These are phyloP conservation scores for Euphysa ruthae DNA, from an alignment of 30 jellyfish, hydroid and myxozoan genomes.

Conservation along the genomic window DNA sequence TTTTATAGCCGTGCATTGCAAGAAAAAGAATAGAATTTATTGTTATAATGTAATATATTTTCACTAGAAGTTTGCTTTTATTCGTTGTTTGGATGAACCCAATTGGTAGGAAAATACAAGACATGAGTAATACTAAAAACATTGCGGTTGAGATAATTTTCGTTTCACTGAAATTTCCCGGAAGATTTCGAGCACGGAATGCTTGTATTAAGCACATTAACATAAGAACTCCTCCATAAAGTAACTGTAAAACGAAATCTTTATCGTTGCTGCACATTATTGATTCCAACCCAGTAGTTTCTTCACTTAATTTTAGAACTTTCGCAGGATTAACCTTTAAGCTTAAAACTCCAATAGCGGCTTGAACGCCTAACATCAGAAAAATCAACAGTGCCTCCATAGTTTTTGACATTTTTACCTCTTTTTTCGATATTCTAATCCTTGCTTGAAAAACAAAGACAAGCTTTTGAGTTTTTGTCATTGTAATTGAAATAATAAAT, in stretches of 20 bases:
- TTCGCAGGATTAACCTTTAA: not conserved
- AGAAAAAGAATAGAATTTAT: constrained; percentile 1
- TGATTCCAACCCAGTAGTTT: not conserved
- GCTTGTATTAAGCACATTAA: constrained; percentile 39
- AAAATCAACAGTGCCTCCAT: constrained; percentile 11
- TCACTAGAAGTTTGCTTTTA: not conserved
- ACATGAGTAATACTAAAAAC: not conserved
- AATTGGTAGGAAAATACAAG: not conserved
- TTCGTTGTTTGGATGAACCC: not conserved
- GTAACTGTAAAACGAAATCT: constrained; percentile 8
- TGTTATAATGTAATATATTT: constrained; percentile 1
- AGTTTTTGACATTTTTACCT: constrained; percentile 21
- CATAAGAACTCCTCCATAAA: constrained; percentile 14
- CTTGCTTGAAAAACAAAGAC: constrained; percentile 38
- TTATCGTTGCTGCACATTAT: not conserved
- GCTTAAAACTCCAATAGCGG: constrained; percentile 6
- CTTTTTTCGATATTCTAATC: constrained; percentile 15
- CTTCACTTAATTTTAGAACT: not conserved
- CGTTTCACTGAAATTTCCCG: constrained; percentile 25
- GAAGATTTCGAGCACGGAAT: constrained; percentile 28
- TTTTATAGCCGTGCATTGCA: constrained; percentile 23
- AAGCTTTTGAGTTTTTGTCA: constrained; percentile 29
- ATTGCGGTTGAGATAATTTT: constrained; percentile 3
- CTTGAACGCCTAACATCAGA: constrained; percentile 17
- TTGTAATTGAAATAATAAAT: constrained; percentile 12